Conservation (phyloP, 2,797 vertebrate species). For the Lithobates pipiens region DNA sequence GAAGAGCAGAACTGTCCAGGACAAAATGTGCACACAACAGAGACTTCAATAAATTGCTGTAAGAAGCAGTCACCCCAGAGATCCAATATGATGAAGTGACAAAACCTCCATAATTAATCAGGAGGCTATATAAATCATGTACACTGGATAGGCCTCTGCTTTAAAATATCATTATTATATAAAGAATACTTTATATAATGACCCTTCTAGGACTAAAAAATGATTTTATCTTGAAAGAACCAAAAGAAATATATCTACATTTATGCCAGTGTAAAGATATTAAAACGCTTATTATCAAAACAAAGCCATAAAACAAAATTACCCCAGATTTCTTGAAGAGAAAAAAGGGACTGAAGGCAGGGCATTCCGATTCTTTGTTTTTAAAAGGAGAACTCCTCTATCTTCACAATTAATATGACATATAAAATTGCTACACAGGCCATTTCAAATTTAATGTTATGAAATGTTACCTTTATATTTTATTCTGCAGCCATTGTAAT, state of each 20-base stretch:
- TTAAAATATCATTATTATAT: not conserved
- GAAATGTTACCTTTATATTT: no score
- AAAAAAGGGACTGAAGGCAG: no score
- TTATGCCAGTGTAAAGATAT: not conserved
- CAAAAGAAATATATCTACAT: not conserved
- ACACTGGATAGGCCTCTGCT: not conserved
- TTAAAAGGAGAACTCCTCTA: no score
- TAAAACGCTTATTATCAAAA: not conserved
- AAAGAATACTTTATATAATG: not conserved
- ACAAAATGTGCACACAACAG: constrained; percentile 24
- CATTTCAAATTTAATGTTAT: no score
- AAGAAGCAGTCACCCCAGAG: constrained; percentile 41
- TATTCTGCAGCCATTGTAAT: no score
- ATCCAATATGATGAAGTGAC: constrained; percentile 15
- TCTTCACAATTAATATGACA: no score
- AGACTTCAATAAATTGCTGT: constrained; percentile 27
- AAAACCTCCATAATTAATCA: constrained; percentile 36
- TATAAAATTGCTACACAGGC: no score
- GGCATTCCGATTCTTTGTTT: no score
- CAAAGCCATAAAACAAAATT: no score
- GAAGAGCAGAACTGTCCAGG: constrained; percentile 21
- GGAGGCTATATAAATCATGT: constrained; percentile 18
- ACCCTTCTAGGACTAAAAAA: no score
- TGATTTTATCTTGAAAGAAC: not conserved
- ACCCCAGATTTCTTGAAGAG: no score